Percentiles rank a stretch among this genome's conserved stretches.
Evolutionary conservation across 2,113 vertebrate species (phyloP).

Genomic region (Camelus dromedarius): DNA sequence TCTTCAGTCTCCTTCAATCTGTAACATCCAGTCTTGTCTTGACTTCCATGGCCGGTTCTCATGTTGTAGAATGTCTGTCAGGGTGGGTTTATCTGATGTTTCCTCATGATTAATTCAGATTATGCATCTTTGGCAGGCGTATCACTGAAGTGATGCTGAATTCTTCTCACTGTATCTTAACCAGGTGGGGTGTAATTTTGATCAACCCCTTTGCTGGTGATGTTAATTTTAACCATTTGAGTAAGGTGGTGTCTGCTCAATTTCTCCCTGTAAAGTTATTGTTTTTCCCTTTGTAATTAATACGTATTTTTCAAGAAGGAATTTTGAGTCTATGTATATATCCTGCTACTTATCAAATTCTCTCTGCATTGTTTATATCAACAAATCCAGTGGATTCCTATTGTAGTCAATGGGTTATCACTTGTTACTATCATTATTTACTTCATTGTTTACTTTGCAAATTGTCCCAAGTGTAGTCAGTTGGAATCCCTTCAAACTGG

Average conservation of each 20-base stretch:
- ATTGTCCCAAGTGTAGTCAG: background rate
- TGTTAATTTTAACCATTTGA: background rate
- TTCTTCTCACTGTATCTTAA: background rate
- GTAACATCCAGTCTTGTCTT: background rate
- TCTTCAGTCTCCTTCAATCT: background rate
- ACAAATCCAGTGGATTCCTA: background rate
- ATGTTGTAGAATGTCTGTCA: background rate
- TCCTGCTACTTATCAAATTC: background rate
- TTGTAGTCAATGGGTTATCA: background rate
- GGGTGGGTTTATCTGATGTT: background rate
- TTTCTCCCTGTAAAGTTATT: background rate
- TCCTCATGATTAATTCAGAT: background rate
- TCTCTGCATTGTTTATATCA: background rate
- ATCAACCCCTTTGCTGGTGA: background rate
- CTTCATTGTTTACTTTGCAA: conserved; percentile 2
- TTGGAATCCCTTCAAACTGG: background rate
- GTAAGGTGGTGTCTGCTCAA: background rate
- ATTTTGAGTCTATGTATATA: background rate
- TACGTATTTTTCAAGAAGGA: background rate
- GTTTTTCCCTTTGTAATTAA: conserved; percentile 19
- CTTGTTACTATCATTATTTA: background rate
- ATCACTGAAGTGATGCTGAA: background rate
- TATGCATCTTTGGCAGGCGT: background rate
- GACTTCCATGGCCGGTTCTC: background rate
- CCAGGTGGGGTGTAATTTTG: background rate